Conservation (phyloP, 2,113 vertebrate genomes). For the Cephalopterus ornatus region DNA sequence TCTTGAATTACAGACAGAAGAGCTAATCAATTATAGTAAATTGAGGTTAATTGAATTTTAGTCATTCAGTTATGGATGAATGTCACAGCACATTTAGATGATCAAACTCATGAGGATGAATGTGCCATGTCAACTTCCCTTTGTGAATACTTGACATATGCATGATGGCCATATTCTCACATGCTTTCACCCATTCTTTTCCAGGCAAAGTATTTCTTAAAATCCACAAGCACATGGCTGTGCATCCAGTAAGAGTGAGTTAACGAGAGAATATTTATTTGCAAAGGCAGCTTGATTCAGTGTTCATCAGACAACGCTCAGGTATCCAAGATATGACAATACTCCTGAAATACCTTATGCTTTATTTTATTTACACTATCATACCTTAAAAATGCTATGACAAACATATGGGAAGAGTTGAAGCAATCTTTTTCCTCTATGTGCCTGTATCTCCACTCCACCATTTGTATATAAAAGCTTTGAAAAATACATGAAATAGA, state of each 20-base stretch:
- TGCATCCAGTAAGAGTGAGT: neutral
- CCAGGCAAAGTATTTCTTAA: neutral
- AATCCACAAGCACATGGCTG: neutral
- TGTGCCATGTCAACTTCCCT: neutral
- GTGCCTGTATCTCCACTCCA: neutral
- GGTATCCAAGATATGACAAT: neutral
- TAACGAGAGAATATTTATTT: neutral
- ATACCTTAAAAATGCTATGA: neutral
- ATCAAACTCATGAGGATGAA: neutral
- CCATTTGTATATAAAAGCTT: neutral
- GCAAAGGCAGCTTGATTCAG: neutral
- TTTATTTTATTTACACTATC: neutral
- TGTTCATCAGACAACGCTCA: neutral
- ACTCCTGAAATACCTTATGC: neutral
- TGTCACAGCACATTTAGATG: neutral
- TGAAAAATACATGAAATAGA: neutral
- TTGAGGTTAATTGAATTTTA: slow-evolving; percentile 18
- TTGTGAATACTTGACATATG: neutral
- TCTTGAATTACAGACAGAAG: neutral
- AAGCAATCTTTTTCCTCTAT: neutral
- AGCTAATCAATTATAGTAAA: slow-evolving; percentile 12
- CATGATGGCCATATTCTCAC: neutral
- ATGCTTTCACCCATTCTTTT: neutral
- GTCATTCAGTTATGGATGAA: neutral
- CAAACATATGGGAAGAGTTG: neutral